Evolutionary conservation across 2,888 invertebrate species (phyloP), one percentile per base, ranked within the genome.

Genomic region (Autographa gamma): DNA sequence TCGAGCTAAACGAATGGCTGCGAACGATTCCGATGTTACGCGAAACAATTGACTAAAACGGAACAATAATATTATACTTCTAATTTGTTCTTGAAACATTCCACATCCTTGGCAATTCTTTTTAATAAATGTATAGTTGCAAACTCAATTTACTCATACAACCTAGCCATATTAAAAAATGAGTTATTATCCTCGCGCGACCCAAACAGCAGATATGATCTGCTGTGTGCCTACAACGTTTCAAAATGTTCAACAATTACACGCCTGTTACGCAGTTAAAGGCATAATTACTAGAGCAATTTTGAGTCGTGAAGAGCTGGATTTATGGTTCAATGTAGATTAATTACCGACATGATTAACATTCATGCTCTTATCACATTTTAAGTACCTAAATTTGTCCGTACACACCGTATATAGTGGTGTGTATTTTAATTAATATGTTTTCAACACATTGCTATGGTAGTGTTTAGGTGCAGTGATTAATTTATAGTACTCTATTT

Each of bases 281-380:
- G 60, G 66, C 52, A 19, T 76, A 69, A 80, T 72, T 80, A 72
- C 72, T 66, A 18, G 61, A 68, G 66, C 58, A 56, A 80, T 76
- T 69, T 72, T 66, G 31, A 66, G 63, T 66, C 80, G 66, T 78
- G 66, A 79, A 72, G 9, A 43, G 66, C 14, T 66, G 72, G 72
- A 72, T 80, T 80, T 76, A 78, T 76, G 41, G 63, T 76, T 69
- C 43, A 54, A 80, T 64, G 68, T 69, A 68, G 72, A 77, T 72
- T 69, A 76, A 76, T 76, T 71, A 71, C 60, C 19, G n/a, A 54
- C 65, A 66, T 72, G 60, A 71, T 75, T 58, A 58, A 69, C 56
- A 63, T 38, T 62, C 43, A 34, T 25, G 54, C 19, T 14, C 31
- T 32, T 66, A 16, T 34, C 31, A 48, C 43, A 43, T 14, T 9